These are phyloP conservation scores for Siderastrea radians DNA, from an alignment of 92 coral and sea anemone species.

Conservation along the genomic window DNA sequence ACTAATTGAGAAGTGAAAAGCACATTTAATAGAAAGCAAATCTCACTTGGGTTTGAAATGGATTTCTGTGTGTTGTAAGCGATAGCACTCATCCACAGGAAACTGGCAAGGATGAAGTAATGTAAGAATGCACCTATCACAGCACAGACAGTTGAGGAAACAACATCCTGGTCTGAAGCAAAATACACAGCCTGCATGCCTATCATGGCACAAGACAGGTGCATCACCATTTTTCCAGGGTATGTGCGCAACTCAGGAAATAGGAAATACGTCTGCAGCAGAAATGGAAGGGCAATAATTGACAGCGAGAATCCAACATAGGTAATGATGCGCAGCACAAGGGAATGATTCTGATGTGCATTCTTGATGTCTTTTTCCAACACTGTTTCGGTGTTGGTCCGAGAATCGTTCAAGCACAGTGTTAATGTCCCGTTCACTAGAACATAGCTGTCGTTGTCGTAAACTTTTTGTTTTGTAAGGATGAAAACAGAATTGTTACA, in stretches of 20 bases:
- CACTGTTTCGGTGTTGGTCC: not conserved
- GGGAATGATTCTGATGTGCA: not conserved
- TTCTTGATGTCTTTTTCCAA: not conserved
- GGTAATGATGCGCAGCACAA: slow-evolving; percentile 31
- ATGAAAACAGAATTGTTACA: slow-evolving; percentile 9
- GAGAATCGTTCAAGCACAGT: not conserved
- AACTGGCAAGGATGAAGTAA: slow-evolving; percentile 33
- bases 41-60: slow-evolving; percentile 16
- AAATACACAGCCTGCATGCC: slow-evolving; percentile 13
- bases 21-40: too few species aligned
- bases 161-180: slow-evolving; percentile 12
- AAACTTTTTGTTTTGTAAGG: not conserved
- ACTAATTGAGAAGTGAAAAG: too few species aligned
- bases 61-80: slow-evolving; percentile 53
- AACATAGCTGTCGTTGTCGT: slow-evolving; percentile 6
- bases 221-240: slow-evolving; percentile 37
- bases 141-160: slow-evolving; percentile 27
- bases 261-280: slow-evolving; percentile 45
- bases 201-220: slow-evolving; percentile 46
- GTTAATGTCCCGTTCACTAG: not conserved
- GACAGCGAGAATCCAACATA: slow-evolving; percentile 53
- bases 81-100: slow-evolving; percentile 47
- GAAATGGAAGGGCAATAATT: slow-evolving; percentile 24
- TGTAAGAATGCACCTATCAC: slow-evolving; percentile 44
- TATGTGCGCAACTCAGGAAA: slow-evolving; percentile 30